phyloP scores from a whole-genome alignment of 2,888 invertebrate genomes.

The Panopea generosa region DNA sequence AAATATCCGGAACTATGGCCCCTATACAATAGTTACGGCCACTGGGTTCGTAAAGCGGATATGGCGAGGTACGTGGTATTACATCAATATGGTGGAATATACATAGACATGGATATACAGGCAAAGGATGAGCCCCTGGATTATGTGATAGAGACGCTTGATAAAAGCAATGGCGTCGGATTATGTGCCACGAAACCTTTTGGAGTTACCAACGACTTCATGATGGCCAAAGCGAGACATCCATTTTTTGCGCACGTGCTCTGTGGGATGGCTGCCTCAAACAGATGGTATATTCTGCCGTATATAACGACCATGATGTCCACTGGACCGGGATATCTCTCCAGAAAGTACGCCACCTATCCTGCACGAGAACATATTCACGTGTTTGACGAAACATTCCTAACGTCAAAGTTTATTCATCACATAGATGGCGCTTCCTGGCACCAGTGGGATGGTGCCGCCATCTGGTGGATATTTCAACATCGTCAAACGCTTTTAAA shows the following conservation, averaged over 20 bases:
- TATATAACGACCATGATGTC: constrained; percentile 49
- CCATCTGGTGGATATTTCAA: constrained; percentile 40
- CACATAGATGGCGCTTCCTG: constrained; percentile 44
- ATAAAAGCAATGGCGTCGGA: constrained; percentile 8
- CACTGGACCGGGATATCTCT: constrained; percentile 52
- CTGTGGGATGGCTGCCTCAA: constrained; percentile 29
- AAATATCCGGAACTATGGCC: constrained; percentile 26
- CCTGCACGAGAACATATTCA: constrained; percentile 7
- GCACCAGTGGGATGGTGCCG: constrained; percentile 41
- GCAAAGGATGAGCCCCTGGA: not conserved
- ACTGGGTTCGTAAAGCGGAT: constrained; percentile 45
- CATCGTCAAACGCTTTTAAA: too few species aligned
- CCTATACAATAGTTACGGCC: constrained; percentile 36
- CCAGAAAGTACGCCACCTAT: constrained; percentile 23
- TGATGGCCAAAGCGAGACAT: constrained; percentile 45
- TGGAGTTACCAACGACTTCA: constrained; percentile 48
- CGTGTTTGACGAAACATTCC: constrained; percentile 8
- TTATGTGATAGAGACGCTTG: constrained; percentile 1
- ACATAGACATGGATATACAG: constrained; percentile 41
- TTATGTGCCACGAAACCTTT: constrained; percentile 39
- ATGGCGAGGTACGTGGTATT: constrained; percentile 39
- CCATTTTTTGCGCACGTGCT: constrained; percentile 40
- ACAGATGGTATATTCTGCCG: constrained; percentile 44
- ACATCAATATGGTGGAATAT: constrained; percentile 43
- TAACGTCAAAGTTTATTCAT: constrained; percentile 18